Base-by-base conservation (phyloP, 2,888 invertebrate species). In the Xestia c-nigrum region DNA sequence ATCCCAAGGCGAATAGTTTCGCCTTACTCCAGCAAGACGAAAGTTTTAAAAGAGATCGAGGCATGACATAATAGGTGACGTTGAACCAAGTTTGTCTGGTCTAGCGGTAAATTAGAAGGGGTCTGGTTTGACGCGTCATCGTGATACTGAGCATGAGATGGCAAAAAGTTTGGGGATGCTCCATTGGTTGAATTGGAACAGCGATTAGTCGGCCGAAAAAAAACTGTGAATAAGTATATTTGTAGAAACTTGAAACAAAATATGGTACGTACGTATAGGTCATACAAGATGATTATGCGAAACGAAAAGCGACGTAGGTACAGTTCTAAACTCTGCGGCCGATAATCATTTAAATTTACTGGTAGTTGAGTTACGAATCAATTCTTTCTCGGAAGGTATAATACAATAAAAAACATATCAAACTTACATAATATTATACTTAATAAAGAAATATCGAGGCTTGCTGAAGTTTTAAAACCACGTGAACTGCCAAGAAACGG, bases 101-200 rank as follows among this genome's bases (percentile, higher is more conserved):
- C 80, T 79, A 71, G 79, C 84, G 84, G 86, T 86, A 86, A 87
- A 87, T 86, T 87, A 84, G 79, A 84, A 79, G 72, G 72, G 81
- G 73, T 73, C 73, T 61, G 72, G 65, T 76, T 61, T 70, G 74
- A 46, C 59, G 71, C 38, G 84, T 86, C 86, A 87, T 78, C 76
- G 71, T 85, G 85, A 74, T 73, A 65, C 76, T 76, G 66, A 74
- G 40, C 61, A 38, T 84, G 83, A 78, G 57, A 68, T 46, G 52
- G 65, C 83, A 31, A 0, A 74, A 85, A 78, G 16, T 72, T 78
- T 46, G 66, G 64, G 40, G 72, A 63, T 74, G 72, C 69, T 78
- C 63, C 74, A 72, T 72, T 80, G 72, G 59, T n/a, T 24, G 57
- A 43, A 66, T 66, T 5, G 12, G 31, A 70, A 63, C 70, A 72